These are phyloP conservation scores for Phycodurus eques DNA, from an alignment of 2,113 vertebrate species.

Conservation along the genomic window DNA sequence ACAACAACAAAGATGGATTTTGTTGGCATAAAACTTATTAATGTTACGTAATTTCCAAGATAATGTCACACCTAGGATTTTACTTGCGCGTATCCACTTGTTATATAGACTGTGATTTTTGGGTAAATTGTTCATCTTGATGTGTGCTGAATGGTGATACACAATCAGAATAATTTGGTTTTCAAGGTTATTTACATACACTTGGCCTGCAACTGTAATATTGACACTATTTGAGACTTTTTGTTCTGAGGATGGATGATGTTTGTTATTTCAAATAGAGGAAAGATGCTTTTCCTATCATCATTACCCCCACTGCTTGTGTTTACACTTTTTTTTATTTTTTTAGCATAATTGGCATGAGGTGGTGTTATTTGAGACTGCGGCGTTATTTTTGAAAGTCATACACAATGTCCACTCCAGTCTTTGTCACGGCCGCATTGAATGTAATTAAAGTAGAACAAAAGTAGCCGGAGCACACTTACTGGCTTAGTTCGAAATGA, in stretches of 20 bases:
- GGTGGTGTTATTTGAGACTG: constrained; percentile 55
- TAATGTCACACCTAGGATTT: too few species aligned
- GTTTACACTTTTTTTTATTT: constrained; percentile 51
- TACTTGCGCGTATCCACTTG: too few species aligned
- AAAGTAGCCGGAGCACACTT: constrained; percentile 40
- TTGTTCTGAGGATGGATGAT: constrained; percentile 5
- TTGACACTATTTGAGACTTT: constrained; percentile 20
- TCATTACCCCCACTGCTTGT: constrained; percentile 43
- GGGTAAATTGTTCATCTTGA: too few species aligned
- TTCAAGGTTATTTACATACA: neutral
- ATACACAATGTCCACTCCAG: constrained; percentile 47
- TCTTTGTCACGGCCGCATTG: constrained; percentile 41
- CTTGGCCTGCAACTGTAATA: neutral
- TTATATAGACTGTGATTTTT: too few species aligned
- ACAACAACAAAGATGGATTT: too few species aligned
- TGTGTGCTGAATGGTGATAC: too few species aligned
- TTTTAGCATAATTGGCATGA: constrained; percentile 56
- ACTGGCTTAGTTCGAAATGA: constrained; percentile 43
- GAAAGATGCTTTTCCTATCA: constrained; percentile 41
- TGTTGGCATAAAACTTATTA: too few species aligned
- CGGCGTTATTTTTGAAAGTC: constrained; percentile 34
- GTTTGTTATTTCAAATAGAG: constrained; percentile 34
- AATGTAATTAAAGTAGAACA: constrained; percentile 25
- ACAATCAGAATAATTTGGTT: neutral
- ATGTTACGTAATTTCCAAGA: too few species aligned